These are phyloP conservation scores for Malthinus seriepunctatus DNA, from an alignment of 2,888 invertebrate species.

Conservation along the genomic window DNA sequence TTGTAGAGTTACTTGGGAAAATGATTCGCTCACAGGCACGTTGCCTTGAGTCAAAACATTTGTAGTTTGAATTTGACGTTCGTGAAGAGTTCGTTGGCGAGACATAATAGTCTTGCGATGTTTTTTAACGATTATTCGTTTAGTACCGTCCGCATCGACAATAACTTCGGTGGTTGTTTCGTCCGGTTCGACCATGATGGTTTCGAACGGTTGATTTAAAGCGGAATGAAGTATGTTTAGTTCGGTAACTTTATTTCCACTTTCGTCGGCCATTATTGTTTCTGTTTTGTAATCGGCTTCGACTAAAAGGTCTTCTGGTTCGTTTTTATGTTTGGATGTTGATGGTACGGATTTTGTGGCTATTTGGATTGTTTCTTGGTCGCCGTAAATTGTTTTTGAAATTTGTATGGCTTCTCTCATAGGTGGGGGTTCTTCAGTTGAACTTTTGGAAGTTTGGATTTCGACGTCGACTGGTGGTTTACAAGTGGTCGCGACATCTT, in stretches of 20 bases:
- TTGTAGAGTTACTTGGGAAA: conserved; percentile 69
- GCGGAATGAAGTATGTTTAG: conserved; percentile 72
- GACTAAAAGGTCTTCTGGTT: conserved; percentile 62
- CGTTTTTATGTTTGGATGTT: conserved; percentile 58
- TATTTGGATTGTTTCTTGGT: conserved; percentile 73
- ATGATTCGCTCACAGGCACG: conserved; percentile 64
- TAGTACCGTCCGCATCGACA: conserved; percentile 80
- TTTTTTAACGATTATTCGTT: conserved; percentile 77
- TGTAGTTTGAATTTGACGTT: conserved; percentile 62
- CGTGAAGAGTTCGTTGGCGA: conserved; percentile 67
- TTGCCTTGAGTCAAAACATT: conserved; percentile 60
- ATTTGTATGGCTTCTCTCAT: conserved; percentile 70
- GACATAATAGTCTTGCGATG: conserved; percentile 69
- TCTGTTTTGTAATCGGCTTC: conserved; percentile 72
- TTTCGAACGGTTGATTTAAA: conserved; percentile 76
- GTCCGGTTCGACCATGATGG: conserved; percentile 79
- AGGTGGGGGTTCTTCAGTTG: conserved; percentile 51
- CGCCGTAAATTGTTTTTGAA: conserved; percentile 64
- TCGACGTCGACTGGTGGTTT: conserved; percentile 62
- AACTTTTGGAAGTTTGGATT: conserved; percentile 57
- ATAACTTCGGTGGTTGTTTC: conserved; percentile 81
- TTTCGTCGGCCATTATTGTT: conserved; percentile 50
- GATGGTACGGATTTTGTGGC: conserved; percentile 63
- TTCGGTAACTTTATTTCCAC: conserved; percentile 63
- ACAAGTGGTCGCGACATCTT: conserved; percentile 60